A percentile compares a stretch with the other conserved stretches of the same genome.
Evolutionary conservation across 23 tunicate species (phyloP).

Genomic region (Styela clava): DNA sequence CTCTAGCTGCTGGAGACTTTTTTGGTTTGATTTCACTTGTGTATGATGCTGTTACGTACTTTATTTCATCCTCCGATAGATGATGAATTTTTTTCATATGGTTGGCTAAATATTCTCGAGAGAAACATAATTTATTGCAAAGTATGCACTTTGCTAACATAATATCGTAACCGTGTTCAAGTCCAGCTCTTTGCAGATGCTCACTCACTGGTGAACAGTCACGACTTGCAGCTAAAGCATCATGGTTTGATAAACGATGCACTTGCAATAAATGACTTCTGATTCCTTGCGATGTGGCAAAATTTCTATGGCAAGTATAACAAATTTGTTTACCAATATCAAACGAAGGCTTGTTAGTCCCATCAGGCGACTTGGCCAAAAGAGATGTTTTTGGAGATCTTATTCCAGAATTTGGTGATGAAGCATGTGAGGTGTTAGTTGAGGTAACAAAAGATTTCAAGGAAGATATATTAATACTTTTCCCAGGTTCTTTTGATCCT

Average conservation of each 20-base stretch:
- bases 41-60: neutral
- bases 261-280: conserved; percentile 6
- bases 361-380: neutral
- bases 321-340: conserved; percentile 9
- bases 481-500: neutral
- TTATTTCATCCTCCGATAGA: neutral
- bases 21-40: neutral
- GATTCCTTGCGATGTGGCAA: neutral
- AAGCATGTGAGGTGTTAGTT: neutral
- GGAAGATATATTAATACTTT: no score
- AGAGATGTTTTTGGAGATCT: neutral
- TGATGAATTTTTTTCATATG: conserved; percentile 22
- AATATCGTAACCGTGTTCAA: conserved; percentile 10
- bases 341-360: neutral
- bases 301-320: conserved; percentile 13
- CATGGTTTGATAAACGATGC: conserved; percentile 10
- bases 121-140: conserved; percentile 16
- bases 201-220: conserved; percentile 10
- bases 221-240: conserved; percentile 11
- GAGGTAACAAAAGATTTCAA: neutral
- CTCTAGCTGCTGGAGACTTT: neutral
- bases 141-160: conserved; percentile 6
- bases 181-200: conserved; percentile 2
- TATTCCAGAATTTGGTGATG: neutral
- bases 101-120: conserved; percentile 13